These are phyloP conservation scores for Ochropacha duplaris DNA, from an alignment of 2,888 invertebrate species.

Conservation along the genomic window DNA sequence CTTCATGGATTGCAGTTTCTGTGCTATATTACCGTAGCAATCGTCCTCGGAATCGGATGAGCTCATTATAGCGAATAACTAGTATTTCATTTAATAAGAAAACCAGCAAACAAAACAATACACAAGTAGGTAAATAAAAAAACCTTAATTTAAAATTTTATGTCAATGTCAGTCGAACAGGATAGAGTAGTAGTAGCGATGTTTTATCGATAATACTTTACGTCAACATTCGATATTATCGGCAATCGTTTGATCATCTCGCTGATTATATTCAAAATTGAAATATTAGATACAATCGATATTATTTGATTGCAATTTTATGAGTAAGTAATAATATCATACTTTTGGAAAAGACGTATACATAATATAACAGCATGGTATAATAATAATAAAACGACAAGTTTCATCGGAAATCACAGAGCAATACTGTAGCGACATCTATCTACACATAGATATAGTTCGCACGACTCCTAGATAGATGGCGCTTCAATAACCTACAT, in stretches of 20 bases:
- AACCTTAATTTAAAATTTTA: background rate
- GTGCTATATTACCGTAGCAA: conserved; percentile 62
- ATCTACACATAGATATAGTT: too few species aligned
- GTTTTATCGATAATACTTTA: background rate
- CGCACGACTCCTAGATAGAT: too few species aligned
- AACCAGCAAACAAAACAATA: background rate
- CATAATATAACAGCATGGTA: too few species aligned
- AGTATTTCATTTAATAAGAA: background rate
- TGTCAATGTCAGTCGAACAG: background rate
- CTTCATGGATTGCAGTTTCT: conserved; percentile 53
- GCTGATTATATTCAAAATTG: background rate
- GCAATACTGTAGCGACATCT: too few species aligned
- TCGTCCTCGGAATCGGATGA: conserved; percentile 75
- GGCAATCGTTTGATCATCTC: background rate
- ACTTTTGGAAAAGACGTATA: too few species aligned
- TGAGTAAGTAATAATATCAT: too few species aligned
- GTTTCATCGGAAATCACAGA: too few species aligned
- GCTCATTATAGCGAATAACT: conserved; percentile 29
- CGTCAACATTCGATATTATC: background rate
- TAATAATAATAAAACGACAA: too few species aligned
- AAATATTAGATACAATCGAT: background rate
- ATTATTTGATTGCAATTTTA: background rate
- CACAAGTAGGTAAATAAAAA: background rate
- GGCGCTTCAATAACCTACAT: too few species aligned
- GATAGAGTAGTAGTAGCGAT: background rate